These are phyloP conservation scores for Barypeithes pellucidus DNA, from an alignment of 2,888 invertebrate genomes.

Conservation along the genomic window DNA sequence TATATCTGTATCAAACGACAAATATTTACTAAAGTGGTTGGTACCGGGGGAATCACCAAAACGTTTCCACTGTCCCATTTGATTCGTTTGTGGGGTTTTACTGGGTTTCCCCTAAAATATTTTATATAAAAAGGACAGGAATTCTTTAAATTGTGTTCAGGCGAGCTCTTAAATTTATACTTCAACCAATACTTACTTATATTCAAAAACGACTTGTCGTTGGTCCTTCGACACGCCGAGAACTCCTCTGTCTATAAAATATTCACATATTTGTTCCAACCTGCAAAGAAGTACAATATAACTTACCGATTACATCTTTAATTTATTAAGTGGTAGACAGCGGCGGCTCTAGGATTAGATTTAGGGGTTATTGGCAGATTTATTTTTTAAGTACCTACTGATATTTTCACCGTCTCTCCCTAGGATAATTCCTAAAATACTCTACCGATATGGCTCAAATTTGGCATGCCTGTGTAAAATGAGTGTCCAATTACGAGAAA, in stretches of 20 bases:
- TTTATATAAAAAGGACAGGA: background rate
- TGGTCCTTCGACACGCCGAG: constrained; percentile 81
- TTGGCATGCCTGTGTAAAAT: no score
- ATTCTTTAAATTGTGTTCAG: constrained; percentile 25
- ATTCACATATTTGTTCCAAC: constrained; percentile 79
- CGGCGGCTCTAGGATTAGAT: no score
- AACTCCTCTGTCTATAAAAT: constrained; percentile 83
- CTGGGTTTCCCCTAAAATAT: constrained; percentile 74
- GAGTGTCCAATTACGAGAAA: no score
- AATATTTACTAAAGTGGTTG: constrained; percentile 82
- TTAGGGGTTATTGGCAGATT: no score
- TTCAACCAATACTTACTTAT: constrained; percentile 67
- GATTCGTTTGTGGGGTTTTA: constrained; percentile 75
- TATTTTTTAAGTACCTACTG: no score
- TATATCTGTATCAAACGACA: constrained; percentile 80
- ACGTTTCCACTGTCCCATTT: constrained; percentile 80
- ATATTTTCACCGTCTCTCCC: no score
- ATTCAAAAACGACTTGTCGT: constrained; percentile 81
- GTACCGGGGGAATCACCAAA: constrained; percentile 82
- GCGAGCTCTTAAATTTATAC: no score
- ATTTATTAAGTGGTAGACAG: no score
- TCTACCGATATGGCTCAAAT: no score
- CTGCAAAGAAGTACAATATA: constrained; percentile 54
- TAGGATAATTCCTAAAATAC: no score
- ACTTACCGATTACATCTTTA: no score